These are phyloP conservation scores for Uromys caudimaculatus DNA, from an alignment of 2,797 vertebrate genomes.

Conservation along the genomic window DNA sequence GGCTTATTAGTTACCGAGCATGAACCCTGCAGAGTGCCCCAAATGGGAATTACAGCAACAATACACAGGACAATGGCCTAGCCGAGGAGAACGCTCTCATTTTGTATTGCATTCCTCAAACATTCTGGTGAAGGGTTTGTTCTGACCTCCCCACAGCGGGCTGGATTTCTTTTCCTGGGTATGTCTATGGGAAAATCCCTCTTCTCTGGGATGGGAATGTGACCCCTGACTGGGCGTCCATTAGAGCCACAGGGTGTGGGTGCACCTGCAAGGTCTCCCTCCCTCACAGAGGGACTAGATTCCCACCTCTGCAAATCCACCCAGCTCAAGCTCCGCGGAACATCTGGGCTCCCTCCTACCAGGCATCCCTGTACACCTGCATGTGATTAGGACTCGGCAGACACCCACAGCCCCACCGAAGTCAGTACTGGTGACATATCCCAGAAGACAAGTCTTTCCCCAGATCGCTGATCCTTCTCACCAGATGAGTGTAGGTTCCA, in stretches of 20 bases:
- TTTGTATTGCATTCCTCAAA: slow-evolving; percentile 60
- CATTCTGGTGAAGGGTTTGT: slow-evolving; percentile 31
- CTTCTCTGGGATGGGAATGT: slow-evolving; percentile 69
- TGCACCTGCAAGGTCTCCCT: slow-evolving; percentile 76
- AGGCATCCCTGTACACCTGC: slow-evolving; percentile 56
- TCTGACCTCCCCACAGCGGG: slow-evolving; percentile 37
- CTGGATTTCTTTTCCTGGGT: slow-evolving; percentile 65
- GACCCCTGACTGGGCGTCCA: slow-evolving; percentile 69
- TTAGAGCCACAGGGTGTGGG: slow-evolving; percentile 60
- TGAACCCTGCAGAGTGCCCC: neutral
- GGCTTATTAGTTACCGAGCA: neutral
- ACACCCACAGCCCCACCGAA: neutral
- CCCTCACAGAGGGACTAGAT: slow-evolving; percentile 57
- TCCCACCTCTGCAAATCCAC: slow-evolving; percentile 53
- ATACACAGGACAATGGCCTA: neutral
- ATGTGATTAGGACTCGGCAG: slow-evolving; percentile 29
- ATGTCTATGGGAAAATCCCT: slow-evolving; percentile 74
- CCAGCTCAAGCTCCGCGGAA: neutral
- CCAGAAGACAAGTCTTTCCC: neutral
- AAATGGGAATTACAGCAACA: slow-evolving; percentile 57
- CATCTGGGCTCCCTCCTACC: slow-evolving; percentile 56
- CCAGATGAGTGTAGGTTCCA: neutral
- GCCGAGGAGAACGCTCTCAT: neutral
- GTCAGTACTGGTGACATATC: slow-evolving; percentile 1
- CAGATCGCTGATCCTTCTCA: neutral